Evolutionary conservation across 2,888 invertebrate species (phyloP).

Genomic region (Ellobium chinense): DNA sequence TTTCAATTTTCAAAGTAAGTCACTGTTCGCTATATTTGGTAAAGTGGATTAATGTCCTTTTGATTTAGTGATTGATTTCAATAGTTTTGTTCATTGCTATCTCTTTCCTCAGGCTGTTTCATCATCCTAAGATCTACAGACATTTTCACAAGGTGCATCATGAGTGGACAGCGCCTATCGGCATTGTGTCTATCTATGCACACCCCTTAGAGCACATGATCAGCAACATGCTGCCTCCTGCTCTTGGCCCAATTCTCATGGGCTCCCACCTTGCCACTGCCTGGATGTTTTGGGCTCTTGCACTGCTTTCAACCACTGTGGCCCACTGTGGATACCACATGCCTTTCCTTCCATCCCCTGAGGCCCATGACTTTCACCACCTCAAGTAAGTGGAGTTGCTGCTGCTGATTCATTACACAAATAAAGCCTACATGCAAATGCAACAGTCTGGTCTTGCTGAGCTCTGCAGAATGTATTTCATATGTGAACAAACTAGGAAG

Average conservation of each 20-base stretch:
- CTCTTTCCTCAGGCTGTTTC: slow-evolving; percentile 86
- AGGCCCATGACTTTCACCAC: slow-evolving; percentile 93
- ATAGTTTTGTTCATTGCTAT: no score
- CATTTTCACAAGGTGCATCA: slow-evolving; percentile 92
- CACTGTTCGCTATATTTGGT: no score
- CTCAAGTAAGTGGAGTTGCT: slow-evolving; percentile 82
- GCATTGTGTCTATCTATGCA: slow-evolving; percentile 89
- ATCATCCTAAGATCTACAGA: slow-evolving; percentile 87
- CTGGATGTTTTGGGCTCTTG: slow-evolving; percentile 88
- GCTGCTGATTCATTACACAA: no score
- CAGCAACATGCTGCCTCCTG: slow-evolving; percentile 88
- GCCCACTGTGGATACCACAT: slow-evolving; percentile 92
- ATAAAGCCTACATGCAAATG: no score
- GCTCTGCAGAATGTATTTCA: no score
- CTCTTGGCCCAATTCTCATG: slow-evolving; percentile 83
- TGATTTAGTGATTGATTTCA: no score
- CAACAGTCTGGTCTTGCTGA: no score
- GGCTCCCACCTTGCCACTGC: slow-evolving; percentile 82
- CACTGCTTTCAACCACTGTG: slow-evolving; percentile 88
- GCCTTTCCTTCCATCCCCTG: slow-evolving; percentile 91
- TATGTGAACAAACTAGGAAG: no score
- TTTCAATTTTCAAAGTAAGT: no score
- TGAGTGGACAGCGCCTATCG: slow-evolving; percentile 92
- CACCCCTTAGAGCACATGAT: slow-evolving; percentile 88
- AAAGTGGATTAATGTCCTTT: no score